Evolutionary conservation across 2,113 vertebrate genomes (phyloP).

Genomic region (Proteles cristata): DNA sequence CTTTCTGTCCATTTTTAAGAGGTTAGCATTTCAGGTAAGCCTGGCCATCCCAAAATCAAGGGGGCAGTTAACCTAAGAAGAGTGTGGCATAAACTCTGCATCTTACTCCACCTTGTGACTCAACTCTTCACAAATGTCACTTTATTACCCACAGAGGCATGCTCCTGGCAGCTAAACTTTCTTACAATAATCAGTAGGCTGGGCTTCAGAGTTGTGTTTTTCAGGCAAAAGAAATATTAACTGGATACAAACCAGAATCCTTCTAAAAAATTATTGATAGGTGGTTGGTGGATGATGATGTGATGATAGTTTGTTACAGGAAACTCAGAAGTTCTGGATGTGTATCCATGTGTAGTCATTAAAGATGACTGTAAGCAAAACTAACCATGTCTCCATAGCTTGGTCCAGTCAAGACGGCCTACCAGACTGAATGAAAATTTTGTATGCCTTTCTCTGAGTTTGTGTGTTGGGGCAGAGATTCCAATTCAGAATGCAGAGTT

Average conservation of each 20-base stretch:
- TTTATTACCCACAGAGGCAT: background rate
- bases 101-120: background rate
- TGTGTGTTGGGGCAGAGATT: background rate
- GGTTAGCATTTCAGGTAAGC: background rate
- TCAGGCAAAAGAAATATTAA: constrained; percentile 38
- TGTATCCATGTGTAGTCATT: background rate
- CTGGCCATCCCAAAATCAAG: background rate
- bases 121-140: background rate
- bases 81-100: background rate
- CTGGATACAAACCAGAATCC: background rate
- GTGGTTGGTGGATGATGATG: background rate
- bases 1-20: constrained; percentile 77
- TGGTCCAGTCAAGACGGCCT: background rate
- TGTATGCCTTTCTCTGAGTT: background rate
- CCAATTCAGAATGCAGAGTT: background rate
- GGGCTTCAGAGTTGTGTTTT: constrained; percentile 22
- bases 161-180: background rate
- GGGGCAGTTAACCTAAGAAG: background rate
- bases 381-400: background rate
- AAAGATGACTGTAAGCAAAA: constrained; percentile 6
- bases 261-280: constrained; percentile 18
- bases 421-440: background rate
- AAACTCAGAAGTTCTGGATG: background rate
- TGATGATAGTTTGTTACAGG: background rate
- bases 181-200: background rate